Base-by-base conservation (phyloP, 2,888 invertebrate genomes). In the Heliothis peltigera region DNA sequence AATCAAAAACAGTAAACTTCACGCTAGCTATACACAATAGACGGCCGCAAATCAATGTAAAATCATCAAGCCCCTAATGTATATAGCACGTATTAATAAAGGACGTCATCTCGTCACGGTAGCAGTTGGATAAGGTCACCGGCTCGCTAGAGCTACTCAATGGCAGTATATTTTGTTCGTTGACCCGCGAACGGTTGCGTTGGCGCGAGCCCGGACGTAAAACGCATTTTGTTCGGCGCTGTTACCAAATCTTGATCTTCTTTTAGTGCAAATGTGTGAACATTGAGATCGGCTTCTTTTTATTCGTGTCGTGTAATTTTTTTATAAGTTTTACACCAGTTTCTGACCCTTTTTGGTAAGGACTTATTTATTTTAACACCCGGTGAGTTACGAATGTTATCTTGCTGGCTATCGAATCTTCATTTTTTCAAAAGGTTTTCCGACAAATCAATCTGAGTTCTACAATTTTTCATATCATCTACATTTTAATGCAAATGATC, bases 81-180 rank as follows among this genome's bases (percentile, higher is more conserved):
- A 60, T 73, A 67, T 72, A 69, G 62, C 70, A 75, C 51, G 58
- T 65, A 71, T 79, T 80, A 82, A 76, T 79, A 80, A 73, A 75
- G 71, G 64, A 75, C 80, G 80, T 84, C 86, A 83, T 83, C 81
- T 77, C 77, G 71, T 76, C 73, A 76, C 66, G 55, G 62, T 62
- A 55, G 64, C 69, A 78, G 75, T 81, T 84, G 84, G 89, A 90
- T 91, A 91, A 92, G 89, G 90, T 92, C 91, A 87, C 85, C 87
- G 89, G 84, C 87, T 85, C 82, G 87, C 84, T 82, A 61, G n/a
- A n/a, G 88, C 85, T 87, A 83, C 87, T 81, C 85, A 82, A 80
- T 87, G 86, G 85, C 83, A 86, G 87, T 90, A 86, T 90, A 86
- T 88, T 89, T 90, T 92, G 92, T 92, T 81, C 92, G 88, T 91